Percentiles rank a stretch among this genome's conserved stretches.
Evolutionary conservation across 2,113 vertebrate genomes (phyloP).

Genomic region (Phrynosoma platyrhinos): DNA sequence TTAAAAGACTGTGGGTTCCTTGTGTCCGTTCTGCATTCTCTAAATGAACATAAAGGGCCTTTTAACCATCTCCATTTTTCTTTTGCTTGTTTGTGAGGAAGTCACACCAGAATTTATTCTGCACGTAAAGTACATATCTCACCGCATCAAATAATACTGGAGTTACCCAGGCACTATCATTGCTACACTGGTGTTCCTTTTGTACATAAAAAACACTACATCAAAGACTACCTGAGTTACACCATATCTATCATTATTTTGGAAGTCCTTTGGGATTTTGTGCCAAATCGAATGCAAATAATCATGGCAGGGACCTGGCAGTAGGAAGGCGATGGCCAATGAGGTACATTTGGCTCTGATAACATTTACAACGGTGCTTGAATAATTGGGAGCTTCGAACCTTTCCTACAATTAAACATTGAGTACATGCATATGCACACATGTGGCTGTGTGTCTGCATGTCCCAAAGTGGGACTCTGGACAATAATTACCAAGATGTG

Average conservation of each 20-base stretch:
- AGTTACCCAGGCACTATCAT: not conserved
- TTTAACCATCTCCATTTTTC: constrained; percentile 25
- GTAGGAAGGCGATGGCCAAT: not conserved
- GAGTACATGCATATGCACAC: not conserved
- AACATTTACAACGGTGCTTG: not conserved
- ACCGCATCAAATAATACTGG: not conserved
- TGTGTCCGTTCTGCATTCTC: constrained; percentile 54
- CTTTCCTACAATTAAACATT: too few relatives aligned
- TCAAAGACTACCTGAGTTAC: too few relatives aligned
- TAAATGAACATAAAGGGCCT: constrained; percentile 48
- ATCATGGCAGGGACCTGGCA: not conserved
- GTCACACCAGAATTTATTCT: constrained; percentile 14
- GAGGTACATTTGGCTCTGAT: too few relatives aligned
- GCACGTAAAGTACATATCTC: constrained; percentile 27
- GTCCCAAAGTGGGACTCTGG: too few relatives aligned
- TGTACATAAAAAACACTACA: too few relatives aligned
- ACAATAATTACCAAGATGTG: too few relatives aligned
- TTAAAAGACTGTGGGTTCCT: constrained; percentile 54
- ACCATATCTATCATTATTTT: too few relatives aligned
- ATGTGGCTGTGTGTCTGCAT: too few relatives aligned
- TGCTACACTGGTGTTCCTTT: not conserved
- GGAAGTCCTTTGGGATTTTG: not conserved
- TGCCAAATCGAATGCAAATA: not conserved
- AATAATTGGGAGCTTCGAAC: not conserved
- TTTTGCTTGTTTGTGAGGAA: constrained; percentile 33